phyloP scores from a whole-genome alignment of 2,797 vertebrate genomes.

The Hoplostethus mediterraneus region DNA sequence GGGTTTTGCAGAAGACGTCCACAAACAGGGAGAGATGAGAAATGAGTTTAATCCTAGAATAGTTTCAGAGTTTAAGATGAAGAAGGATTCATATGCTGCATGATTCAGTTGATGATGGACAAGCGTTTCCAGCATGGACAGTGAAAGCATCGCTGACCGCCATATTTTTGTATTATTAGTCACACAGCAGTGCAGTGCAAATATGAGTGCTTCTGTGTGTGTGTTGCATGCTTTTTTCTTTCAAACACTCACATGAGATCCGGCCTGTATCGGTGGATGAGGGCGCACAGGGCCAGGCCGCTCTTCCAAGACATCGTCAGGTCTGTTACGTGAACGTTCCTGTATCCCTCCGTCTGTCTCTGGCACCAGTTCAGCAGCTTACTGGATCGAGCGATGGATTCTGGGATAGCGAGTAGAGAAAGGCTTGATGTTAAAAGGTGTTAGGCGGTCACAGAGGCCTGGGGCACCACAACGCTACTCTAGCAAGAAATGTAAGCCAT shows the following conservation, averaged over 20 bases:
- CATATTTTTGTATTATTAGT: too few species aligned
- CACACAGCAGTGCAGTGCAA: too few species aligned
- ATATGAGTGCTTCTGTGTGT: too few species aligned
- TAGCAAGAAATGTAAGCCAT: constrained; percentile 5
- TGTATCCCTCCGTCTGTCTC: constrained; percentile 95
- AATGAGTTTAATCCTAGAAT: too few species aligned
- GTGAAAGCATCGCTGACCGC: too few species aligned
- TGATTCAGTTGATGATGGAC: too few species aligned
- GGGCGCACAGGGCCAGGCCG: constrained; percentile 94
- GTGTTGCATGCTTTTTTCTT: neutral
- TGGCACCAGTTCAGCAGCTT: constrained; percentile 98
- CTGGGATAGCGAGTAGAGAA: constrained; percentile 72
- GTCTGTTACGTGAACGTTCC: constrained; percentile 92
- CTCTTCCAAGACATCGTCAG: constrained; percentile 99
- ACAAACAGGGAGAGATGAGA: neutral
- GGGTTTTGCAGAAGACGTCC: neutral
- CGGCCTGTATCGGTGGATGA: constrained; percentile 96
- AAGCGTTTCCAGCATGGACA: too few species aligned
- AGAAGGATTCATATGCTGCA: too few species aligned
- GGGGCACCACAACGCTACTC: constrained; percentile 17
- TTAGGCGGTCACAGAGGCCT: constrained; percentile 16
- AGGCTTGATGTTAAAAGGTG: constrained; percentile 9
- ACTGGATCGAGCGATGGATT: constrained; percentile 95
- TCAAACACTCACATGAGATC: constrained; percentile 95
- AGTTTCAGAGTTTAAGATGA: too few species aligned